Percentiles rank a stretch among this genome's conserved stretches.
Evolutionary conservation across 2,888 invertebrate species (phyloP).

Genomic region (Noctua fimbriata): DNA sequence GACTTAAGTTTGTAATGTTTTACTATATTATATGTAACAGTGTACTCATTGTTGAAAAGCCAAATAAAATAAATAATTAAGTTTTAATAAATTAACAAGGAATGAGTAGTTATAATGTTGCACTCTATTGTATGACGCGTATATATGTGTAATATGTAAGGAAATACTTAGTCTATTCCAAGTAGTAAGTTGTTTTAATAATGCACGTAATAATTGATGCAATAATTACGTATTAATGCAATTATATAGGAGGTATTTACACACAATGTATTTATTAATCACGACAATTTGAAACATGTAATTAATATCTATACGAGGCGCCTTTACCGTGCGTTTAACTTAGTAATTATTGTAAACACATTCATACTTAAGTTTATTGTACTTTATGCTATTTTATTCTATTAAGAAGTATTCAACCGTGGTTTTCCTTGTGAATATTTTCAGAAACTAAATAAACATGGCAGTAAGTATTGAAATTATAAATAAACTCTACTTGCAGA

Average conservation of each 20-base stretch:
- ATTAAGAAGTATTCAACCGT: background rate
- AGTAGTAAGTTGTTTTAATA: slow-evolving; percentile 13
- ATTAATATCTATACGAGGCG: slow-evolving; percentile 18
- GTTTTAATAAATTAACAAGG: background rate
- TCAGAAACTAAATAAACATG: slow-evolving; percentile 12
- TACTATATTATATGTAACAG: too few species aligned
- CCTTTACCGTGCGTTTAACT: slow-evolving; percentile 26
- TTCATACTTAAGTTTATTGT: slow-evolving; percentile 5
- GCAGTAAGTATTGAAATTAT: background rate
- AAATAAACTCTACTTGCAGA: slow-evolving; percentile 8
- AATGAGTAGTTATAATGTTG: background rate
- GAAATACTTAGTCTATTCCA: background rate
- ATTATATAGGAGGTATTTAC: slow-evolving; percentile 26
- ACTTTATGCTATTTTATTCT: background rate
- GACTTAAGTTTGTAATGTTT: too few species aligned
- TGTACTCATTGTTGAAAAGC: too few species aligned
- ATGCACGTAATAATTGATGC: slow-evolving; percentile 20
- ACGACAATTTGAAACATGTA: slow-evolving; percentile 19
- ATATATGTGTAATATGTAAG: too few species aligned
- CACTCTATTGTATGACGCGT: background rate
- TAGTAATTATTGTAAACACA: slow-evolving; percentile 29
- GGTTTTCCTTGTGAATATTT: slow-evolving; percentile 25
- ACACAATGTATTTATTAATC: slow-evolving; percentile 18
- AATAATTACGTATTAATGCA: slow-evolving; percentile 20
- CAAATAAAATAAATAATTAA: too few species aligned